Evolutionary conservation across 1,140 invertebrate species (phyloP), one percentile per base, ranked within the genome.

Genomic region (Telenomus remus): DNA sequence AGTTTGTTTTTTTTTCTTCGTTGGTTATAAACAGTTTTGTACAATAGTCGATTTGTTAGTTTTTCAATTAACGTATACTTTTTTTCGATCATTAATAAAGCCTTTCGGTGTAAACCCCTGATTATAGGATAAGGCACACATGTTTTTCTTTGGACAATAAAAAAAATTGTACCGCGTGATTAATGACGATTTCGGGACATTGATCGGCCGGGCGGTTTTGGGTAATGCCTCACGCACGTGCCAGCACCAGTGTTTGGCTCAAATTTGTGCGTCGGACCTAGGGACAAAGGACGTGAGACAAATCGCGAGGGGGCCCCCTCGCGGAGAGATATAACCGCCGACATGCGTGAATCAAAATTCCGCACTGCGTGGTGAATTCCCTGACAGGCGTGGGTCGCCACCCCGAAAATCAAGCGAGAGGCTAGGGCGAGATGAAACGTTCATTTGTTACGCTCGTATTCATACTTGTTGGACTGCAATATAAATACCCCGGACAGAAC

Each of bases 141-240:
- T 64, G 68, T 27, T 64, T 57, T 61, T 71, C 56, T 55, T 50
- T n/a, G 35, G 13, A 1, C 43, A 53, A 56, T 61, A 9, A 70
- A 65, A 66, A 76, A 76, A 71, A 53, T 64, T 10, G 42, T 37
- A 42, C 14, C 15, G 7, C 33, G 19, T 77, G 69, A 77, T 68
- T 69, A 69, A 72, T 69, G 74, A 64, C 16, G 50, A 71, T 57
- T 14, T 33, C 47, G 44, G 68, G 68, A 72, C 68, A 66, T 72
- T 64, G 63, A 72, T 77, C 75, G 68, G 42, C 46, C 35, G 57
- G 68, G 75, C 57, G 75, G 68, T 77, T 77, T 68, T 59, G 12
- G 47, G 57, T 68, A 71, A 77, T 71, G 63, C 57, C 44, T 66
- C 63, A 53, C 64, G 63, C 75, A 72, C 75, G 75, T 72, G 75